These are phyloP conservation scores for Numenius arquata DNA, from an alignment of 2,113 vertebrate species.

Conservation along the genomic window DNA sequence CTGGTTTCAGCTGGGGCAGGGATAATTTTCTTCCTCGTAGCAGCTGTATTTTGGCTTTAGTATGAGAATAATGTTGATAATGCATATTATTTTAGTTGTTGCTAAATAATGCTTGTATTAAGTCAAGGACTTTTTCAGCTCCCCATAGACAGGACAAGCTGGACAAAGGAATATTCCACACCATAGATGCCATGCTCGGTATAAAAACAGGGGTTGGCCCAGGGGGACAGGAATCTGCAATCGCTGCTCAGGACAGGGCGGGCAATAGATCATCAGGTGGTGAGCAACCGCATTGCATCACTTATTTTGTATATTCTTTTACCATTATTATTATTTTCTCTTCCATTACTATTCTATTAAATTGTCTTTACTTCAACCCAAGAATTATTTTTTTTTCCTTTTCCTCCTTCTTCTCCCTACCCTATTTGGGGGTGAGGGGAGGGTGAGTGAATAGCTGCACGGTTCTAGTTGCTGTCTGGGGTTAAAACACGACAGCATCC, in stretches of 20 bases:
- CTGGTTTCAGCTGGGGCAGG: neutral
- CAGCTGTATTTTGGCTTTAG: neutral
- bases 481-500: neutral
- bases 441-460: neutral
- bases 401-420: neutral
- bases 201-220: neutral
- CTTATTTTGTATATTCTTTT: neutral
- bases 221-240: neutral
- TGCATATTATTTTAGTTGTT: neutral
- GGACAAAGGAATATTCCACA: neutral
- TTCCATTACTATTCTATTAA: neutral
- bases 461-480: neutral
- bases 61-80: neutral
- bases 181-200: neutral
- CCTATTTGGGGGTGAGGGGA: neutral
- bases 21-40: neutral
- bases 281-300: neutral
- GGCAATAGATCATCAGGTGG: neutral
- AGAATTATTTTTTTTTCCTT: neutral
- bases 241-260: neutral
- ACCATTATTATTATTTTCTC: neutral
- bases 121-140: neutral
- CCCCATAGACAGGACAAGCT: neutral
- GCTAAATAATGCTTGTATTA: neutral
- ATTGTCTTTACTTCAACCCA: neutral